Percentiles rank a stretch among this genome's conserved stretches.
These are phyloP conservation scores for Cheirogaleus medius DNA, from an alignment of 2,113 vertebrate genomes.

Conservation along the genomic window DNA sequence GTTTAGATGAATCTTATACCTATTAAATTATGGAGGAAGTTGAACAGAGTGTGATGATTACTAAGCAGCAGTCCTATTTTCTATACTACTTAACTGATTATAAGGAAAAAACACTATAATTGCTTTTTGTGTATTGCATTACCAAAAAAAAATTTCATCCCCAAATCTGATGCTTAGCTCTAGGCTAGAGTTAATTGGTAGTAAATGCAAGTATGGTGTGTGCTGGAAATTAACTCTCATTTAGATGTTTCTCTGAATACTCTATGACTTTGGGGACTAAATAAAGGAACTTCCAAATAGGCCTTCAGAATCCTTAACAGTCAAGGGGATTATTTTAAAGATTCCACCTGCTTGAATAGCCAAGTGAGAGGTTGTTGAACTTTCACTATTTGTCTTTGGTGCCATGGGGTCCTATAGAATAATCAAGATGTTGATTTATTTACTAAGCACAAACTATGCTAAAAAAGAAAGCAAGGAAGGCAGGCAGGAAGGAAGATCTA, in stretches of 20 bases:
- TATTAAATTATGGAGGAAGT: slow-evolving; percentile 49
- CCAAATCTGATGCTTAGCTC: slow-evolving; percentile 59
- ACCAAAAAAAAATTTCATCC: background rate
- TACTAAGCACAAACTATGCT: background rate
- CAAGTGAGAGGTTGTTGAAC: background rate
- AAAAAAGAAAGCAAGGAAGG: background rate
- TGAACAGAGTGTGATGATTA: background rate
- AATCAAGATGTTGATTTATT: slow-evolving; percentile 42
- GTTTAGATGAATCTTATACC: slow-evolving; percentile 11
- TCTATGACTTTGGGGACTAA: slow-evolving; percentile 11
- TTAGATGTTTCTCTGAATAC: slow-evolving; percentile 41
- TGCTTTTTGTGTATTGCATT: slow-evolving; percentile 27
- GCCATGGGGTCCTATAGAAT: background rate
- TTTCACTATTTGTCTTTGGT: background rate
- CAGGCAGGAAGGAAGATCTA: background rate
- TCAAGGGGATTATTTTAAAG: background rate
- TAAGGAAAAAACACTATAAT: slow-evolving; percentile 27
- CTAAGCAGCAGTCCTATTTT: slow-evolving; percentile 39
- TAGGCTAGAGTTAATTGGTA: slow-evolving; percentile 63
- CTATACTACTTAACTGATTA: slow-evolving; percentile 29
- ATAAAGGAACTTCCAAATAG: slow-evolving; percentile 29
- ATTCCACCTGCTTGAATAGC: background rate
- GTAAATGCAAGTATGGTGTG: background rate
- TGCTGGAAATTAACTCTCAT: slow-evolving; percentile 53
- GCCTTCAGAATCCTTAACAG: background rate